A percentile compares a stretch with the other conserved stretches of the same genome.
Conservation (phyloP, 2,888 invertebrate genomes). For the Drosophila prolongata region DNA sequence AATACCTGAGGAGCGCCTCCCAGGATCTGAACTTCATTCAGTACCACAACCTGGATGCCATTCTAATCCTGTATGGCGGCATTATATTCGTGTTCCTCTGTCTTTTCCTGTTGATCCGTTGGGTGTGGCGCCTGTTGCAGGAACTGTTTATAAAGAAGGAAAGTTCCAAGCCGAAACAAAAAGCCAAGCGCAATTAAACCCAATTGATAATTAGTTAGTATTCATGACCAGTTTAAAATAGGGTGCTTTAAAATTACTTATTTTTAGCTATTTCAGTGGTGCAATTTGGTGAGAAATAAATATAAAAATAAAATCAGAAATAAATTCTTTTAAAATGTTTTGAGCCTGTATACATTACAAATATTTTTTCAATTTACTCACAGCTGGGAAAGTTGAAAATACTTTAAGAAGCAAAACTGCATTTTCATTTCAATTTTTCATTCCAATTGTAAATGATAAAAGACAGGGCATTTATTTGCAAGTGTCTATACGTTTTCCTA, state of each 20-base stretch:
- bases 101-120: conserved; percentile 46
- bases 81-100: conserved; percentile 52
- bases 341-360: too few relatives aligned
- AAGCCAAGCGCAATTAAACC: conserved; percentile 52
- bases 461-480: neutral
- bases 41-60: conserved; percentile 82
- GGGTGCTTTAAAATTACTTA: neutral
- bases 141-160: conserved; percentile 17
- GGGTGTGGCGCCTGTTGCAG: conserved; percentile 26
- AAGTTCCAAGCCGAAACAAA: conserved; percentile 23
- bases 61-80: conserved; percentile 72
- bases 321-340: too few relatives aligned
- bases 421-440: neutral
- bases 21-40: conserved; percentile 79
- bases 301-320: neutral
- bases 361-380: too few relatives aligned
- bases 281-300: neutral
- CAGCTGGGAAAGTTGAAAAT: too few relatives aligned
- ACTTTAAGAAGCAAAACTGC: neutral
- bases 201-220: neutral
- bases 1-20: conserved; percentile 79
- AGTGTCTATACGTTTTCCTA: neutral
- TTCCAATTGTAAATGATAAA: neutral
- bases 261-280: neutral
- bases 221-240: neutral